A percentile compares a stretch with the other conserved stretches of the same genome.
These are phyloP conservation scores for Cyclina sinensis DNA, from an alignment of 1,140 invertebrate species.

Conservation along the genomic window DNA sequence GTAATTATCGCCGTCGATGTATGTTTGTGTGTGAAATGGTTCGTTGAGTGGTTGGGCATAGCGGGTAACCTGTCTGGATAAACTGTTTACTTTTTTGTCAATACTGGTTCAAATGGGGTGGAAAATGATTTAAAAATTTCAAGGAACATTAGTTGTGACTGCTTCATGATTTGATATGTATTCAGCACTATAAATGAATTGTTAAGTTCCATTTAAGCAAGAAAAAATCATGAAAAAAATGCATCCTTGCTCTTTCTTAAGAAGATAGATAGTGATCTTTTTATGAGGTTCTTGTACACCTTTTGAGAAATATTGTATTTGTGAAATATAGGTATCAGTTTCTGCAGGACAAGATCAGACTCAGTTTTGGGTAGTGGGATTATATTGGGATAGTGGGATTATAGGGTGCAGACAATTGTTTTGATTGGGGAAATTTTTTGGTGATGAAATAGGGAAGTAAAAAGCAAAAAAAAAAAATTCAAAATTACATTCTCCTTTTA, in stretches of 20 bases:
- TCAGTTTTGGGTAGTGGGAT: too few relatives aligned
- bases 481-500: too few relatives aligned
- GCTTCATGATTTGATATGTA: constrained; percentile 24
- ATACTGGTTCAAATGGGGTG: constrained; percentile 35
- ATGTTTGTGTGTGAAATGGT: constrained; percentile 1
- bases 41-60: background rate
- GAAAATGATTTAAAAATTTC: constrained; percentile 59
- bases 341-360: too few relatives aligned
- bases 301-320: too few relatives aligned
- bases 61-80: background rate
- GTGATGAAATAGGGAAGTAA: too few relatives aligned
- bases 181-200: constrained; percentile 50
- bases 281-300: background rate
- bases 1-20: constrained; percentile 6
- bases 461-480: too few relatives aligned
- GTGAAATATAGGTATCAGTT: too few relatives aligned
- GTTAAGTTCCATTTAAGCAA: constrained; percentile 41
- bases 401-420: too few relatives aligned
- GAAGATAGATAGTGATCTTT: constrained; percentile 1
- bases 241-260: constrained; percentile 6
- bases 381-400: too few relatives aligned
- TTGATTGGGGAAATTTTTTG: too few relatives aligned
- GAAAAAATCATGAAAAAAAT: background rate
- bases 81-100: constrained; percentile 22
- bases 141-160: constrained; percentile 40